Conservation (phyloP, 2,888 invertebrate genomes). For the Teleogryllus oceanicus region DNA sequence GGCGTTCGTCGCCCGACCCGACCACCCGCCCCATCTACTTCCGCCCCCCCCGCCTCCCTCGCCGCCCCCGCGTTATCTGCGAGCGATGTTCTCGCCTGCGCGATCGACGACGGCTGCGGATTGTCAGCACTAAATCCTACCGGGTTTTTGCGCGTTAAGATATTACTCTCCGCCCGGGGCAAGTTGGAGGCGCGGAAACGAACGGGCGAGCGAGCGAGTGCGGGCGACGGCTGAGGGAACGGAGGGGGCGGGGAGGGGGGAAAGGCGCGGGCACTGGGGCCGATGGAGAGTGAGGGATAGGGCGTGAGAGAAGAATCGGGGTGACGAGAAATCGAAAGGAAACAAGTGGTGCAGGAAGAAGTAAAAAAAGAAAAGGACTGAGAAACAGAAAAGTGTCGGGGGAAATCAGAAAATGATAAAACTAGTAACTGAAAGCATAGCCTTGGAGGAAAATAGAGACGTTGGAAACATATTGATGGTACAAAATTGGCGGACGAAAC, state of each 20-base stretch:
- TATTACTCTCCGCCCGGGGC: neutral
- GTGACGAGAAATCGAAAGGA: neutral
- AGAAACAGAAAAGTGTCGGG: no score
- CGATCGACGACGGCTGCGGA: neutral
- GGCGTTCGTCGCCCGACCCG: neutral
- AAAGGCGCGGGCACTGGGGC: neutral
- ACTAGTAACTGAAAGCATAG: no score
- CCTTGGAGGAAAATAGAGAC: no score
- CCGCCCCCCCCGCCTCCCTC: neutral
- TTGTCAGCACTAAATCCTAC: neutral
- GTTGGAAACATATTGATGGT: no score
- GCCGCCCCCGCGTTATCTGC: neutral
- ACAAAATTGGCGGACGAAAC: no score
- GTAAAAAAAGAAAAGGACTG: neutral
- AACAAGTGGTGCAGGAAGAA: neutral
- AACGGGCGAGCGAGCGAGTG: neutral
- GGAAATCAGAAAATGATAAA: no score
- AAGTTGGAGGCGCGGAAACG: neutral
- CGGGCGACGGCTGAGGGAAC: neutral
- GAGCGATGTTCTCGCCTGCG: neutral
- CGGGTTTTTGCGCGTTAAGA: conserved; percentile 4
- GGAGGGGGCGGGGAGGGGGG: neutral
- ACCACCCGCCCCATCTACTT: neutral
- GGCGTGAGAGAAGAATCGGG: neutral
- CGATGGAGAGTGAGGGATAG: neutral